Evolutionary conservation across 1,140 invertebrate genomes (phyloP).

Genomic region (Ectropis grisescens): DNA sequence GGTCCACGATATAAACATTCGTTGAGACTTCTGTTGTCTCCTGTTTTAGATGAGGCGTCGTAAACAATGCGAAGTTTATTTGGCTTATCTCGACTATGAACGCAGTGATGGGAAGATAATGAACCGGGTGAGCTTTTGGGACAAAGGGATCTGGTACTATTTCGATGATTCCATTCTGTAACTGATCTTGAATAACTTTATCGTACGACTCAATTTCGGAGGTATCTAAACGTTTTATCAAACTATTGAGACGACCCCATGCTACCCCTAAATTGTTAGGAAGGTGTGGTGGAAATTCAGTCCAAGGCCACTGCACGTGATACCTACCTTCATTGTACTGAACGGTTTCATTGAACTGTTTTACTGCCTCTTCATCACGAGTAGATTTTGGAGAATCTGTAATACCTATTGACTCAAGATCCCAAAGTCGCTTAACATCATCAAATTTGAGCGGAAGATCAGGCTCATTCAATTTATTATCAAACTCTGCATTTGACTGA

Average conservation of each 20-base stretch:
- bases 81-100: constrained; percentile 2
- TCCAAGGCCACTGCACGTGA: constrained; percentile 19
- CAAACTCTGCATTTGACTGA: constrained; percentile 4
- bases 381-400: constrained; percentile 14
- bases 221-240: constrained; percentile 8
- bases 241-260: constrained; percentile 8
- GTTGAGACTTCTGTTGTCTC: constrained; percentile 11
- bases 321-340: constrained; percentile 11
- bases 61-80: constrained; percentile 11
- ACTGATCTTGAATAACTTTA: constrained; percentile 9
- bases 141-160: background rate
- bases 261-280: constrained; percentile 15
- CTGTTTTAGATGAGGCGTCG: constrained; percentile 12
- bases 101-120: constrained; percentile 11
- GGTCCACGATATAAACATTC: constrained; percentile 16
- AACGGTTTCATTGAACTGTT: constrained; percentile 15
- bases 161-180: constrained; percentile 10
- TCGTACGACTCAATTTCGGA: background rate
- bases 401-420: constrained; percentile 24
- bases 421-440: constrained; percentile 12
- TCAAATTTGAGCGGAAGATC: constrained; percentile 9
- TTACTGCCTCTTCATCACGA: constrained; percentile 16
- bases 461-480: constrained; percentile 8
- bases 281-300: constrained; percentile 9
- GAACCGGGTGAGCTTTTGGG: constrained; percentile 5